Base-by-base conservation (phyloP, 2,113 vertebrate species). In the Piprites chloris region DNA sequence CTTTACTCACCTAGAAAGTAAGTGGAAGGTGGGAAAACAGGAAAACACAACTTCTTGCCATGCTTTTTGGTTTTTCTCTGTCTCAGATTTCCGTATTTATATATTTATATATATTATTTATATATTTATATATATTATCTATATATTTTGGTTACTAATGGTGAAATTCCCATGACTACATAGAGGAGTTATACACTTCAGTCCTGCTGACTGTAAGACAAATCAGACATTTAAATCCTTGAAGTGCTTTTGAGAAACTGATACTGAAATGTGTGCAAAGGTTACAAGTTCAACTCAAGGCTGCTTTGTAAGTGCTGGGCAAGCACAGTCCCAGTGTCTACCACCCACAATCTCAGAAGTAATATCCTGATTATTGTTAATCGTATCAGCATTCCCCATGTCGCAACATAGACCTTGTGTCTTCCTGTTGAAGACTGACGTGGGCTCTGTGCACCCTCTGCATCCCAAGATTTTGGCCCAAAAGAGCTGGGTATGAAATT, bases 41-140 rank as follows among this genome's bases (percentile, higher is more conserved):
- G 27, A 84, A 84, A 87, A 74, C 41, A 84, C 44, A 80, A 32
- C 27, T 86, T 55, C 30, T 19, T 61, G 52, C 21, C 24, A 14
- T 58, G 9, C 9, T 77, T 80, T 58, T 20, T 41, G 33, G 17
- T 50, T 91, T 95, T 83, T 76, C 27, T 83, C 46, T 8, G 5
- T 50, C 27, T 93, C 35, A 30, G 30, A 47, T 67, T 93, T 86
- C 89, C 63, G 17, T 74, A 52, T n/a, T n/a, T n/a, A n/a, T n/a
- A n/a, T n/a, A n/a, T n/a, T n/a, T n/a, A n/a, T n/a, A n/a, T n/a
- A n/a, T n/a, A n/a, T n/a, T n/a, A n/a, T n/a, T n/a, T n/a, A n/a
- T n/a, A n/a, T n/a, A n/a, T n/a, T n/a, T n/a, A n/a, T n/a, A n/a
- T n/a, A n/a, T n/a, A n/a, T n/a, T n/a, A n/a, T n/a, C n/a, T n/a